Percentiles rank a stretch among this genome's conserved stretches.
phyloP scores from a whole-genome alignment of 2,797 vertebrate genomes.

The Pangasius sanitwongsei region DNA sequence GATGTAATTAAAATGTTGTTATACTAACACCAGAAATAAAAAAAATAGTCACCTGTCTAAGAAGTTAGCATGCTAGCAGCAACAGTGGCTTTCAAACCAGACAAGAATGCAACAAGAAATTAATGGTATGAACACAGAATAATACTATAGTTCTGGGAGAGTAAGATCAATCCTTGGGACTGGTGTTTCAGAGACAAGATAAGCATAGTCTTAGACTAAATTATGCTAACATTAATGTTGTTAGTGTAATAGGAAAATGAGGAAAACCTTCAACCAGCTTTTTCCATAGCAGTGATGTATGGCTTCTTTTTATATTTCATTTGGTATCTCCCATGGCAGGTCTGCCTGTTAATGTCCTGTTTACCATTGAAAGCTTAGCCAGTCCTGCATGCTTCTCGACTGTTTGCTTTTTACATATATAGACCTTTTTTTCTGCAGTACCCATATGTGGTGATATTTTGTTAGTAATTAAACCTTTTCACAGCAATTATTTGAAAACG shows the following conservation, averaged over 20 bases:
- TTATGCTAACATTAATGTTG: background rate
- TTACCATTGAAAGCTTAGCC: background rate
- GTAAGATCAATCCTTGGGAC: background rate
- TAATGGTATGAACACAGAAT: background rate
- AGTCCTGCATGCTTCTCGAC: background rate
- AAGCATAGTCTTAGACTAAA: background rate
- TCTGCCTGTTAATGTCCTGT: background rate
- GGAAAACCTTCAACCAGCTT: background rate
- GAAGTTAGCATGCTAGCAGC: background rate
- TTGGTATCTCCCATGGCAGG: background rate
- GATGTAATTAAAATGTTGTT: background rate
- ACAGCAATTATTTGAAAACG: background rate
- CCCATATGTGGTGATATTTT: too few relatives aligned
- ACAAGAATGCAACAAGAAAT: background rate
- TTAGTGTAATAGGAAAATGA: background rate
- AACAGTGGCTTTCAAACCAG: background rate
- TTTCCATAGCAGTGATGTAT: background rate
- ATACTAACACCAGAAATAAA: background rate
- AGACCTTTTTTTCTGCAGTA: background rate
- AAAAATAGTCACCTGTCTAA: background rate
- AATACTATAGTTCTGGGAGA: background rate
- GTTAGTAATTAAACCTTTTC: background rate
- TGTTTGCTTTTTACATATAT: background rate
- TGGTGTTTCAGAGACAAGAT: background rate
- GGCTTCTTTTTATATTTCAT: background rate